Evolutionary conservation across 2,113 vertebrate species (phyloP).

Genomic region (Calcarius ornatus): DNA sequence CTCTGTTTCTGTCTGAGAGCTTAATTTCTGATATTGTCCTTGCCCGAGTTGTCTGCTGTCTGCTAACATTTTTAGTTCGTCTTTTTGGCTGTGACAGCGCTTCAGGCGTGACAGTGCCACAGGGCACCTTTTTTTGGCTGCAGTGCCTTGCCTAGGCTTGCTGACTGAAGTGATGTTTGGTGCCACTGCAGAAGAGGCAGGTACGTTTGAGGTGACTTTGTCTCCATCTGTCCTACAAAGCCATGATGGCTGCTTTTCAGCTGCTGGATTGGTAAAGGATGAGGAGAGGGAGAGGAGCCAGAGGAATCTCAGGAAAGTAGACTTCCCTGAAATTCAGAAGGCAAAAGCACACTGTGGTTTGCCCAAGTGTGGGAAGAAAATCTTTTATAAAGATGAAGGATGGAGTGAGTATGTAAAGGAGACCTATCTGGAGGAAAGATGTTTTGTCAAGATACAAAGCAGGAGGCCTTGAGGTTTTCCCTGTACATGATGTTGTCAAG

Average conservation of each 20-base stretch:
- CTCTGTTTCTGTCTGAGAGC: neutral
- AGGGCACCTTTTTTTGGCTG: neutral
- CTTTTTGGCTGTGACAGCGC: neutral
- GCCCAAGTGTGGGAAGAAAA: neutral
- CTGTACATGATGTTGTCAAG: accelerated
- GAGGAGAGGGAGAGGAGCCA: neutral
- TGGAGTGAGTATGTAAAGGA: neutral
- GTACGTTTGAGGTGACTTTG: neutral
- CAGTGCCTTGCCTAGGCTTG: neutral
- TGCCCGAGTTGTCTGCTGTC: neutral
- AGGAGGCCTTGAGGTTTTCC: neutral
- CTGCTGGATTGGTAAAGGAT: neutral
- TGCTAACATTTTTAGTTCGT: neutral
- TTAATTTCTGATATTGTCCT: neutral
- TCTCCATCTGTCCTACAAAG: neutral
- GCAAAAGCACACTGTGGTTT: neutral
- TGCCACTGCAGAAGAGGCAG: neutral
- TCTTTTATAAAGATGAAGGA: neutral
- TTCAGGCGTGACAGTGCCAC: neutral
- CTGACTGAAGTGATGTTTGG: neutral
- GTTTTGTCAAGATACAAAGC: neutral
- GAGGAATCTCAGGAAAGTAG: neutral
- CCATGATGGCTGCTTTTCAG: neutral
- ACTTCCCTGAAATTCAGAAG: neutral
- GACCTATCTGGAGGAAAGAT: neutral